Conservation (phyloP, 2,797 vertebrate species). For the Masticophis lateralis region DNA sequence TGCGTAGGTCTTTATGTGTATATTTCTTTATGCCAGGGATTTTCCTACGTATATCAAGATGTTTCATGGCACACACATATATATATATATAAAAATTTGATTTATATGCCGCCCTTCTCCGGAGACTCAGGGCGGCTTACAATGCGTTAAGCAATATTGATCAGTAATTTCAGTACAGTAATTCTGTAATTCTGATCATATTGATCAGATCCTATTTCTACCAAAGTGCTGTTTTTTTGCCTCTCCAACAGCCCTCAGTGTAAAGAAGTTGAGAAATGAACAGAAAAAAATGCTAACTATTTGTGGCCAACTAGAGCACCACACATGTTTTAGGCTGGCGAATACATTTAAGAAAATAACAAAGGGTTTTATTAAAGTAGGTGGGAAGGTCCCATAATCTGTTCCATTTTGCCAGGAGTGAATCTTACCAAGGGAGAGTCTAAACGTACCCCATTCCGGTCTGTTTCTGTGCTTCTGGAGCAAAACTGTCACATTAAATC, state of each 20-base stretch:
- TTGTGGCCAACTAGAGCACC: neutral
- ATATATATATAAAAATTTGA: too few relatives aligned
- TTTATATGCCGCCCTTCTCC: too few relatives aligned
- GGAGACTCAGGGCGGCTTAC: too few relatives aligned
- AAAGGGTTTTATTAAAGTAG: neutral
- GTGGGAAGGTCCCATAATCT: neutral
- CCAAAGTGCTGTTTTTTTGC: neutral
- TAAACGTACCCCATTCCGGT: constrained; percentile 31
- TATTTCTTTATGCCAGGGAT: too few relatives aligned
- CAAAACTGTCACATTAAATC: constrained; percentile 19
- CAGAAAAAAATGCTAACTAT: constrained; percentile 24
- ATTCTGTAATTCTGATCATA: neutral
- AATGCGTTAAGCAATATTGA: too few relatives aligned
- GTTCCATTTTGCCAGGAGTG: constrained; percentile 15
- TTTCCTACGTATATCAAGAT: too few relatives aligned
- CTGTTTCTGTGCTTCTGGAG: constrained; percentile 44
- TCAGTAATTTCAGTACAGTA: too few relatives aligned
- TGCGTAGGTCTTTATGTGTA: too few relatives aligned
- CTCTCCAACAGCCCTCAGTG: neutral
- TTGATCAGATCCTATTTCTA: neutral
- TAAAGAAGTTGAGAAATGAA: neutral
- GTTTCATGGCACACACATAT: too few relatives aligned
- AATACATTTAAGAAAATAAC: constrained; percentile 11
- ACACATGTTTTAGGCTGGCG: constrained; percentile 17
- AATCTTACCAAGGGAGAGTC: constrained; percentile 42